Evolutionary conservation across 1,140 invertebrate species (phyloP).

Genomic region (Plectrocnemia conspersa): DNA sequence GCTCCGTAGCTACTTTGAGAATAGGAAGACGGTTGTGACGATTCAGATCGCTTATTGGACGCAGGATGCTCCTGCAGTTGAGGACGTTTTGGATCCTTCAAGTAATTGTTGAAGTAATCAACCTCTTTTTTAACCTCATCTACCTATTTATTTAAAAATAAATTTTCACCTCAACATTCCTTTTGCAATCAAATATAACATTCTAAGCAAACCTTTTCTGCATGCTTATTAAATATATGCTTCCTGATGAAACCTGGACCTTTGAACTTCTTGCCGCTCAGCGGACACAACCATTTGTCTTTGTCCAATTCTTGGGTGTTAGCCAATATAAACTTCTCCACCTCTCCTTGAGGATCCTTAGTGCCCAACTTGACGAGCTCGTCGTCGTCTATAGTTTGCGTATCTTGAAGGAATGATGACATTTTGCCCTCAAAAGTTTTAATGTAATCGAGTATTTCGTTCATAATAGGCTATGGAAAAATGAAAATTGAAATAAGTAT

Average conservation of each 20-base stretch:
- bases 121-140: constrained; percentile 96
- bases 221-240: constrained; percentile 97
- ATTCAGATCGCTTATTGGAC: constrained; percentile 47
- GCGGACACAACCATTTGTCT: constrained; percentile 97
- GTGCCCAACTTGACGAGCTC: constrained; percentile 82
- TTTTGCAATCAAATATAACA: constrained; percentile 1
- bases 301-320: constrained; percentile 95
- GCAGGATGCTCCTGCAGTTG: constrained; percentile 79
- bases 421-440: constrained; percentile 82
- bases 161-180: neutral
- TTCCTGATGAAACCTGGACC: constrained; percentile 98
- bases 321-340: constrained; percentile 89
- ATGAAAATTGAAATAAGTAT: constrained; percentile 19
- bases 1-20: constrained; percentile 46
- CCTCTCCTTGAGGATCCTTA: constrained; percentile 82
- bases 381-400: constrained; percentile 65
- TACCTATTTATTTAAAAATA: constrained; percentile 47
- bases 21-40: constrained; percentile 48
- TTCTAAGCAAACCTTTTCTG: constrained; percentile 66
- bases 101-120: constrained; percentile 97
- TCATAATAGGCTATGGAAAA: constrained; percentile 50
- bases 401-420: constrained; percentile 75
- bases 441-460: constrained; percentile 74
- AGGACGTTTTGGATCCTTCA: constrained; percentile 91
- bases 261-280: constrained; percentile 99